Evolutionary conservation across 2,797 vertebrate genomes (phyloP), one percentile per base, ranked within the genome.

Genomic region (Coregonus ussuriensis): DNA sequence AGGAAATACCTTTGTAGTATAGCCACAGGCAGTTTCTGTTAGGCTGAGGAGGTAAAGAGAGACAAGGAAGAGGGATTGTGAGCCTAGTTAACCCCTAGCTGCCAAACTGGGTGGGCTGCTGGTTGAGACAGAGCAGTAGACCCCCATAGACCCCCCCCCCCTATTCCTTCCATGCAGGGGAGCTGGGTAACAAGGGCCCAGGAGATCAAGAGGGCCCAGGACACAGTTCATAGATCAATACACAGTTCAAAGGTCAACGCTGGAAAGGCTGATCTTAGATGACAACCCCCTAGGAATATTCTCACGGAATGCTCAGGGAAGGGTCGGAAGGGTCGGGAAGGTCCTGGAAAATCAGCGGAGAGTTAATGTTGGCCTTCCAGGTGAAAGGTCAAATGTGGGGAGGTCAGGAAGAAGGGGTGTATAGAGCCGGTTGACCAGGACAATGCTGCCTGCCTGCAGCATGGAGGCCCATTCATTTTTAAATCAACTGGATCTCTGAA

Each of bases 351-450:
- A 74, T 74, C 56, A n/a, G 18, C 11, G 13, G 54, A 74, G 72
- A 62, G 54, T 74, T 74, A 37, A 74, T 74, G 72, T 74, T 74
- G 54, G 53, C 53, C 72, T 74, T 62, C 54, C 72, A 18, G 72
- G 72, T 59, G 53, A 33, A 29, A 33, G 53, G 25, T 74, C 31
- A 74, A 33, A 53, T 53, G 25, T 53, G 51, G 25, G 51, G 71
- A 52, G 51, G 71, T 72, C 71, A 72, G 71, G 15, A 29, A 72
- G 41, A 47, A 47, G 7, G 41, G 41, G 7, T 2, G 41, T 47
- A 47, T 9, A 47, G 41, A 47, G 9, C 9, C 9, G 9, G 41
- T 47, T 47, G 37, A 41, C 21, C 69, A 25, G 37, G 21, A 71
- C 35, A 71, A 71, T 51, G 9, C 69, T 15, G 69, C n/a, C 14